phyloP scores from a whole-genome alignment of 35 echinoderm and acorn worm species.

The Ptychodera flava region DNA sequence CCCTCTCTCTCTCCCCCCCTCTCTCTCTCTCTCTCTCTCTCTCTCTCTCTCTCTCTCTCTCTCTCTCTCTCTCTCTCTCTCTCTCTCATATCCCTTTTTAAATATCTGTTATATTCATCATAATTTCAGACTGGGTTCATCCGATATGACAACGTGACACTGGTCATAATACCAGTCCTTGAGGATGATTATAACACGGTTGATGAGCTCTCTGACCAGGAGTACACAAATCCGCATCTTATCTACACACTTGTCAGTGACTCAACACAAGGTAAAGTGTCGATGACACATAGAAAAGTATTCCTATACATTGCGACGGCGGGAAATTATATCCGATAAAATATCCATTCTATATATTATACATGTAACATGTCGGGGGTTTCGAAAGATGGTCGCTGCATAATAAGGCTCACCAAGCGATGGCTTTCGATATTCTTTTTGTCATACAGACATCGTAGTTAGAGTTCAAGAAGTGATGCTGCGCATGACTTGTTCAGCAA shows the following conservation, averaged over 20 bases:
- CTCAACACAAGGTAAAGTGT: not conserved
- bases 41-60: too few relatives aligned
- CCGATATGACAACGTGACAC: not conserved
- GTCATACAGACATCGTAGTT: too few relatives aligned
- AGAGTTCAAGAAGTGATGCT: too few relatives aligned
- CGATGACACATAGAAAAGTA: not conserved
- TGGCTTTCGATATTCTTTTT: too few relatives aligned
- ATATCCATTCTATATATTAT: too few relatives aligned
- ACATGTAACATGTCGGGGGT: not conserved
- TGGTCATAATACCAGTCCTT: not conserved
- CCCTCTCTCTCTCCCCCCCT: too few relatives aligned
- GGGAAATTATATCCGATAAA: too few relatives aligned
- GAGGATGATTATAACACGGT: not conserved
- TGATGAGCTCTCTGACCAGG: not conserved
- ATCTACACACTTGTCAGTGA: not conserved
- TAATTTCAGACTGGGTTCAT: not conserved
- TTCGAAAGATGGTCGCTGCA: not conserved
- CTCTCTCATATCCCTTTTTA: too few relatives aligned
- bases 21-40: too few relatives aligned
- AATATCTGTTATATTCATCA: not conserved
- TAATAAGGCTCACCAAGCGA: not conserved
- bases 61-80: too few relatives aligned
- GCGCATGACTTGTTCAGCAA: too few relatives aligned
- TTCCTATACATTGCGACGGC: too few relatives aligned
- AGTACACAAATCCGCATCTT: not conserved